phyloP scores from a whole-genome alignment of 1,140 invertebrate genomes.

The Bombus soroeensis region DNA sequence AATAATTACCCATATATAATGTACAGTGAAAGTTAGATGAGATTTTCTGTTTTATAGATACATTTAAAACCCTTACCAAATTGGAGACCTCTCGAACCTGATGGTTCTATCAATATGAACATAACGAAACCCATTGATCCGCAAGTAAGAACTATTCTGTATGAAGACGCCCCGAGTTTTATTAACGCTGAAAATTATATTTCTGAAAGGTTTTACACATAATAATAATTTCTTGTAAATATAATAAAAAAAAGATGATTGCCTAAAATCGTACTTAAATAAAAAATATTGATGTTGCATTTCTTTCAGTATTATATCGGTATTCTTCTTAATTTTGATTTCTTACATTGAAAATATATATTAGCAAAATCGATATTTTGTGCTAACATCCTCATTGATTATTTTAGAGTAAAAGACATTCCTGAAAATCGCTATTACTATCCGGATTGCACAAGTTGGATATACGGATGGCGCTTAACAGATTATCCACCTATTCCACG shows the following conservation, averaged over 20 bases:
- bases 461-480: constrained; percentile 74
- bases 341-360: background rate
- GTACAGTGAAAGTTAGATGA: background rate
- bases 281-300: background rate
- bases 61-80: constrained; percentile 45
- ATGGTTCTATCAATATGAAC: constrained; percentile 52
- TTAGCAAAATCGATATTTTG: background rate
- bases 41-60: constrained; percentile 42
- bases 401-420: constrained; percentile 67
- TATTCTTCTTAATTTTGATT: background rate
- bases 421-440: constrained; percentile 75
- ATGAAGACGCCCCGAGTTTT: constrained; percentile 63
- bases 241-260: background rate
- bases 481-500: constrained; percentile 61
- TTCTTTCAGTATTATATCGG: background rate
- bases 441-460: constrained; percentile 74
- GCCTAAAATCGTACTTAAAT: background rate
- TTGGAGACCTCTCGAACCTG: constrained; percentile 58
- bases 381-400: constrained; percentile 11
- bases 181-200: constrained; percentile 70
- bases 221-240: background rate
- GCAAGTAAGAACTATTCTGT: constrained; percentile 62
- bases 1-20: background rate
- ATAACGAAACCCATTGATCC: constrained; percentile 71
- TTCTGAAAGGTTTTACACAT: constrained; percentile 64